phyloP scores from a whole-genome alignment of 2,113 vertebrate genomes.

The Mobula hypostoma region DNA sequence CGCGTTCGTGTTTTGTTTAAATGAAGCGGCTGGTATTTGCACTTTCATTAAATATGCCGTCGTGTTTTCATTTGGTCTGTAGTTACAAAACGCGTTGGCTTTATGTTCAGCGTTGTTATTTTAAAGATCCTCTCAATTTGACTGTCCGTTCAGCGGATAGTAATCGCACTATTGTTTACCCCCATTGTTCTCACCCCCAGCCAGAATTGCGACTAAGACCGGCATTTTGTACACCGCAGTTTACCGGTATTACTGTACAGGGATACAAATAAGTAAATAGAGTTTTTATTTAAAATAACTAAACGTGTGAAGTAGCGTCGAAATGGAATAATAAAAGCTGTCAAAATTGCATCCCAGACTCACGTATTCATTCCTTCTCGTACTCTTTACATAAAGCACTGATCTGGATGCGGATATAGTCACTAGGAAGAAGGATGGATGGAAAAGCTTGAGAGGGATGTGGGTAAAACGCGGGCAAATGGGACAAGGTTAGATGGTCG shows the following conservation, averaged over 20 bases:
- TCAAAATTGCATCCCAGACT: not conserved
- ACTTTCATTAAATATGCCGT: not conserved
- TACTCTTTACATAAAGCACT: not conserved
- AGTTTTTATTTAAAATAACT: not conserved
- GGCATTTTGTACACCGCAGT: too few relatives aligned
- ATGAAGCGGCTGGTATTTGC: not conserved
- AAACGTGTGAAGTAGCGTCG: not conserved
- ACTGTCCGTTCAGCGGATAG: too few relatives aligned
- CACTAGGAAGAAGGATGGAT: not conserved
- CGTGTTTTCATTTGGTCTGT: not conserved
- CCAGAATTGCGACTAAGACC: too few relatives aligned
- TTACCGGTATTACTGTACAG: too few relatives aligned
- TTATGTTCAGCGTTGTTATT: not conserved
- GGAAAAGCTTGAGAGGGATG: not conserved
- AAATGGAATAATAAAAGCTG: not conserved
- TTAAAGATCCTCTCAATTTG: not conserved
- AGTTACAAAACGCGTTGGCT: not conserved
- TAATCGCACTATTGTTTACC: too few relatives aligned
- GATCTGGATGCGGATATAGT: not conserved
- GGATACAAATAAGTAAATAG: too few relatives aligned
- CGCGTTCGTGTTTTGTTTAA: not conserved
- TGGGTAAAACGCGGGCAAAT: too few relatives aligned
- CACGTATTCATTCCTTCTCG: not conserved
- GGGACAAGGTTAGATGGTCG: too few relatives aligned
- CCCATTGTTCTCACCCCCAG: too few relatives aligned